These are phyloP conservation scores for Lydus trimaculatus DNA, from an alignment of 2,888 invertebrate genomes.

Conservation along the genomic window DNA sequence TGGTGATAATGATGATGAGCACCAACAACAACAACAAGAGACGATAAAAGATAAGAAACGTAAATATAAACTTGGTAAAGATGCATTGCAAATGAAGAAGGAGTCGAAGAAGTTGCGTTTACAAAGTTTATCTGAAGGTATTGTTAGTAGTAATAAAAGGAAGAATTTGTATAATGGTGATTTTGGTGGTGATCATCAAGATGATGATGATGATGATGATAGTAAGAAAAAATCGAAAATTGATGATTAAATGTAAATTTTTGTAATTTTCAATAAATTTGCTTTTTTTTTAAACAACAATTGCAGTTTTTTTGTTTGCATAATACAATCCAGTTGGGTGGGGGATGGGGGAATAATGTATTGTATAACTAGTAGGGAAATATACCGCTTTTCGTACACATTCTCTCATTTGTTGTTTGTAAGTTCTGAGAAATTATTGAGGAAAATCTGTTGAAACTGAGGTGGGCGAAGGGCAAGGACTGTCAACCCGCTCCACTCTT, in stretches of 20 bases:
- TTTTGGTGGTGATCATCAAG: not conserved
- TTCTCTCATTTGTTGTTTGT: no score
- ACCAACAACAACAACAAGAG: slow-evolving; percentile 21
- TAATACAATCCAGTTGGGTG: no score
- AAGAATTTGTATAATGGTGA: slow-evolving; percentile 13
- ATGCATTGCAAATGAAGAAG: slow-evolving; percentile 61
- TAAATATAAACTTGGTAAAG: slow-evolving; percentile 55
- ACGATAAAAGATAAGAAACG: slow-evolving; percentile 42
- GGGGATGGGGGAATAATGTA: no score
- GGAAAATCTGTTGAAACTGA: no score
- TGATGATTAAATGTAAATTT: not conserved
- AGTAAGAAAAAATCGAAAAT: not conserved
- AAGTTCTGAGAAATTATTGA: no score
- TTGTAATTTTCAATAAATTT: not conserved
- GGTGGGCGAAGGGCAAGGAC: no score
- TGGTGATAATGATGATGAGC: slow-evolving; percentile 27
- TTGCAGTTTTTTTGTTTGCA: no score
- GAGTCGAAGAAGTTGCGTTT: slow-evolving; percentile 60
- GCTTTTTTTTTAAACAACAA: no score
- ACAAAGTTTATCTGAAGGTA: slow-evolving; percentile 61
- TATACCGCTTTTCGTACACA: no score
- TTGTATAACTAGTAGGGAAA: no score
- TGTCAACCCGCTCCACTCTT: no score
- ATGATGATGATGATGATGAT: not conserved
- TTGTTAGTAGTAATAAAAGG: slow-evolving; percentile 38